phyloP scores from a whole-genome alignment of 1,140 invertebrate genomes.

The Dermatophagoides farinae region DNA sequence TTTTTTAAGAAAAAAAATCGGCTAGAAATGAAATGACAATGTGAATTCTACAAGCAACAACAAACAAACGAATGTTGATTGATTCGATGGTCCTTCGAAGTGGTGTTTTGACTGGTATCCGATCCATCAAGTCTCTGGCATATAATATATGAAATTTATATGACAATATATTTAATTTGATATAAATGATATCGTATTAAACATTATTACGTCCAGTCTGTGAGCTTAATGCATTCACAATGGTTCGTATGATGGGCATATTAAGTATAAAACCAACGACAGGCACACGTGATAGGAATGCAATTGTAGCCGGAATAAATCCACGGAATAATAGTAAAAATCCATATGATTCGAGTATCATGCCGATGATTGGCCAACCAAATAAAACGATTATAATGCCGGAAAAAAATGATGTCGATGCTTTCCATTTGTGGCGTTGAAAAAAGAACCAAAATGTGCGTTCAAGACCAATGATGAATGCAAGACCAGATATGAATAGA shows the following conservation, averaged over 20 bases:
- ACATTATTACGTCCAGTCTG: constrained; percentile 18
- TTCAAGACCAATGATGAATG: constrained; percentile 86
- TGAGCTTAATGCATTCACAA: constrained; percentile 22
- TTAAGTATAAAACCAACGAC: constrained; percentile 37
- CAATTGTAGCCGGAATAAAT: constrained; percentile 43
- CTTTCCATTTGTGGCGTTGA: constrained; percentile 86
- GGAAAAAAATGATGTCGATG: constrained; percentile 72
- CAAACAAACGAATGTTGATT: too few relatives aligned
- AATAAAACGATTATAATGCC: constrained; percentile 83
- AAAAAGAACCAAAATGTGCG: constrained; percentile 95
- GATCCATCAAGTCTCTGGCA: too few relatives aligned
- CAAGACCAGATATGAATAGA: constrained; percentile 79
- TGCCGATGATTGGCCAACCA: constrained; percentile 87
- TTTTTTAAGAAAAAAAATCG: too few relatives aligned
- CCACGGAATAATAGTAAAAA: constrained; percentile 41
- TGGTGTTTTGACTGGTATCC: too few relatives aligned
- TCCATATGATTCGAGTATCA: constrained; percentile 71
- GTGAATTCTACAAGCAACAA: too few relatives aligned
- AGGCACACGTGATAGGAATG: constrained; percentile 40
- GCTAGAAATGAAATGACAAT: too few relatives aligned
- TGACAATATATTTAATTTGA: too few relatives aligned
- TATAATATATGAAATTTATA: too few relatives aligned
- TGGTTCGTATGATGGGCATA: constrained; percentile 37
- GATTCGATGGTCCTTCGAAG: too few relatives aligned
- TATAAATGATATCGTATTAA: constrained; percentile 12